Conservation (phyloP, 2,888 invertebrate genomes). For the Lasioglossum marginatum region DNA sequence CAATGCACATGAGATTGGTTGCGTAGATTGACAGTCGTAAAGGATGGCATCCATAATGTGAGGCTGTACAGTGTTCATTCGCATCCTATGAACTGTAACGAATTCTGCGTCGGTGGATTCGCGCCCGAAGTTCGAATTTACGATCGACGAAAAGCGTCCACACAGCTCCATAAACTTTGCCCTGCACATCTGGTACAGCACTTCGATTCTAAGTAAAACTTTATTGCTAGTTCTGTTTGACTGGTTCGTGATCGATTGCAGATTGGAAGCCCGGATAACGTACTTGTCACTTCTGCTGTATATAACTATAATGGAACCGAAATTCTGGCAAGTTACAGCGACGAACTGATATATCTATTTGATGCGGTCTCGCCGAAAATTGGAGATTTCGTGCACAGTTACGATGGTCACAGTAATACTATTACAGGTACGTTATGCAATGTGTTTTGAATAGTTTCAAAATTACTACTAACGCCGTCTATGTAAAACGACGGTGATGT, state of each 20-base stretch:
- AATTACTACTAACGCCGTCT: neutral
- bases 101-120: slow-evolving; percentile 94
- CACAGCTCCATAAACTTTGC: slow-evolving; percentile 84
- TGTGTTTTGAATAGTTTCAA: neutral
- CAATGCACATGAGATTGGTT: slow-evolving; percentile 13
- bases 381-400: slow-evolving; percentile 86
- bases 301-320: slow-evolving; percentile 97
- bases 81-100: slow-evolving; percentile 91
- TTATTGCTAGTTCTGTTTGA: neutral
- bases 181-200: slow-evolving; percentile 58
- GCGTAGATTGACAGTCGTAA: slow-evolving; percentile 86
- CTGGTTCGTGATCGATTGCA: slow-evolving; percentile 40
- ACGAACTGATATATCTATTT: slow-evolving; percentile 96
- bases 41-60: slow-evolving; percentile 87
- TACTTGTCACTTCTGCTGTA: slow-evolving; percentile 94
- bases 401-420: slow-evolving; percentile 87
- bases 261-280: slow-evolving; percentile 79
- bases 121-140: slow-evolving; percentile 91
- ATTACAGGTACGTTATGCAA: slow-evolving; percentile 72
- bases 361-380: slow-evolving; percentile 86
- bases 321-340: slow-evolving; percentile 96
- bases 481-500: neutral
- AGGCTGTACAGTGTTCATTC: slow-evolving; percentile 95
- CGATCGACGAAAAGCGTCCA: slow-evolving; percentile 88
- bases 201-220: neutral